Base-by-base conservation (phyloP, 2,797 vertebrate species). In the Steatocranus sp. region DNA sequence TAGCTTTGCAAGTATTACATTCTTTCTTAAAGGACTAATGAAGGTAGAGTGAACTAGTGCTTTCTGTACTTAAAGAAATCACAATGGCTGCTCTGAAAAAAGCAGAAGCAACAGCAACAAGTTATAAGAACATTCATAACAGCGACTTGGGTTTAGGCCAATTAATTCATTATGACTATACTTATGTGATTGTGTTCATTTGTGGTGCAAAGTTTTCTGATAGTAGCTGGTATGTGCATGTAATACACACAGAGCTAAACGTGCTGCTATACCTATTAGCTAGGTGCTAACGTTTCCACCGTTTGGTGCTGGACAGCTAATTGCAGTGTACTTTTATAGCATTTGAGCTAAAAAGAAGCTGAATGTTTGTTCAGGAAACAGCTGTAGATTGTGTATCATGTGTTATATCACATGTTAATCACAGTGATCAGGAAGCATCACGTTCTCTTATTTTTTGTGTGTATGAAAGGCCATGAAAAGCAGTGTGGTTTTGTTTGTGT, bases 101-200 rank as follows among this genome's bases (percentile, higher is more conserved):
- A 66, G 58, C 0, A 20, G n/a, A 63, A 14, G 18, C 32, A 36
- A 36, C 27, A 32, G 30, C 54, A 32, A 0, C 7, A 63, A 63
- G 4, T 12, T 63, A 3, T 63, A 7, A 46, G 14, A 46, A 8
- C 43, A 46, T 17, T 15, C 15, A 17, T 46, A 7, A 46, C 12
- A 46, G 58, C 2, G 0, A 36, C 58, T 36, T 63, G 4, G 58
- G 2, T 5, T 63, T 20, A 36, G 32, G 58, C 18, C 18, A 5
- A 38, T 8, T 63, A 14, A 63, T 63, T 63, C 7, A 20, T 63
- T 36, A 63, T 9, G n/a, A 63, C 34, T 23, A 14, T 63, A 63
- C 7, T 63, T 63, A 38, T 38, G 11, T 36, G 18, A 20, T 3
- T 63, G 32, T 36, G 6, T 36, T 36, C 7, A 66, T 38, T 66